Evolutionary conservation across 64 coral and sea anemone genomes (phyloP), one percentile per base, ranked within the genome.

Genomic region (Porites australiensis): DNA sequence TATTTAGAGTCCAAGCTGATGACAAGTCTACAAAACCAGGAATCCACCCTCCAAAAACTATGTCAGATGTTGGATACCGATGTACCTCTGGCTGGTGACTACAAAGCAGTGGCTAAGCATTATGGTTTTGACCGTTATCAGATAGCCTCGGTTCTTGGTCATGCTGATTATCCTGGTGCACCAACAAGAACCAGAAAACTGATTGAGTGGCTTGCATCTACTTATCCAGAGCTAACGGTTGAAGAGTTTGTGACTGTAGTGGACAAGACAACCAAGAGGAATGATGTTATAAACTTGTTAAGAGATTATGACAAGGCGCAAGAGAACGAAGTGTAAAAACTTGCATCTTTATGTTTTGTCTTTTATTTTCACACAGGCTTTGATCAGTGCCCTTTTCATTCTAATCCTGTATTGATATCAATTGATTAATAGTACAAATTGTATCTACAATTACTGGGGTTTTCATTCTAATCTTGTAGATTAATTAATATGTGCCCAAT

Each of bases 161-260:
- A 48, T 37, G 15, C 14, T 5, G 3, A 3, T 37, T 37, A 44
- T 5, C 11, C 10, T 2, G 57, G 13, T 8, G 79, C 58, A 2
- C 27, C 79, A 37, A 61, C 79, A 5, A 82, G 58, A 37, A 61
- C 79, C 4, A 82, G 58, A 27, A 58, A 22, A 4, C 1, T 82
- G 7, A 82, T 82, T 4, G 58, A 82, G 18, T 63, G 3, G 1
- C 59, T 82, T 61, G 23, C 58, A 46, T 57, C 79, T 64, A 45
- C 55, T 44, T 19, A 45, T 47, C 10, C 57, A 19, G 57, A 82
- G 13, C 23, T 82, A 22, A 82, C 22, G 3, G 37, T 82, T 13
- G 23, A 60, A 16, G 58, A 63, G 57, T 82, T 82, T 82, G 79
- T 15, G 5, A 8, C 6, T 44, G 79, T 82, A 58, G 57, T 82